These are phyloP conservation scores for Mesoclemmys tuberculata DNA, from an alignment of 2,113 vertebrate species.

Conservation along the genomic window DNA sequence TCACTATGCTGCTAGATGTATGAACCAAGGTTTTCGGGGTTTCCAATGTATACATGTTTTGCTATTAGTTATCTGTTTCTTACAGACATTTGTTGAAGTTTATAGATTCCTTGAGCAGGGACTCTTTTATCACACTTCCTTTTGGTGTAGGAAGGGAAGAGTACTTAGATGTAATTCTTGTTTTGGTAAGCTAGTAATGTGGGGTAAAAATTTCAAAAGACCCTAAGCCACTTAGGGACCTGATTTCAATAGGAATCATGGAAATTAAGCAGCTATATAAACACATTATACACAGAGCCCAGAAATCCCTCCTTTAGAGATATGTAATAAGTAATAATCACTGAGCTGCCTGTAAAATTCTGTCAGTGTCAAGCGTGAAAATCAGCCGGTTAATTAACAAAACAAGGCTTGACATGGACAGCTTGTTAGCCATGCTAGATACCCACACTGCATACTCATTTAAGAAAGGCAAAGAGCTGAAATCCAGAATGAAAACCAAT, in stretches of 20 bases:
- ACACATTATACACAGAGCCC: accelerated
- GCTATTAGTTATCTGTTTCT: neutral
- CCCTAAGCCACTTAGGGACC: neutral
- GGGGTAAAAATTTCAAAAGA: neutral
- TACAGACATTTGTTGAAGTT: neutral
- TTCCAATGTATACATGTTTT: neutral
- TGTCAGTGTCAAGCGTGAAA: neutral
- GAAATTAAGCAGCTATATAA: neutral
- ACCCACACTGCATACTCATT: neutral
- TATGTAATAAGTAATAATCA: neutral
- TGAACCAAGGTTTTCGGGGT: neutral
- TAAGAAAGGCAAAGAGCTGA: neutral
- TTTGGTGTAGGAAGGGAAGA: neutral
- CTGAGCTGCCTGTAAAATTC: neutral
- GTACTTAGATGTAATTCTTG: neutral
- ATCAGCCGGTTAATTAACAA: neutral
- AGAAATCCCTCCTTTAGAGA: neutral
- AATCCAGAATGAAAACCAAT: neutral
- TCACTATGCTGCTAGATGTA: neutral
- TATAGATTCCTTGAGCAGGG: neutral
- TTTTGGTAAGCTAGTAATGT: neutral
- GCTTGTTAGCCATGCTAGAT: neutral
- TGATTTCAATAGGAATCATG: accelerated
- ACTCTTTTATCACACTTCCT: neutral
- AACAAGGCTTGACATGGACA: neutral